Evolutionary conservation across 2,113 vertebrate species (phyloP), one percentile per base, ranked within the genome.

Genomic region (Istiophorus platypterus): DNA sequence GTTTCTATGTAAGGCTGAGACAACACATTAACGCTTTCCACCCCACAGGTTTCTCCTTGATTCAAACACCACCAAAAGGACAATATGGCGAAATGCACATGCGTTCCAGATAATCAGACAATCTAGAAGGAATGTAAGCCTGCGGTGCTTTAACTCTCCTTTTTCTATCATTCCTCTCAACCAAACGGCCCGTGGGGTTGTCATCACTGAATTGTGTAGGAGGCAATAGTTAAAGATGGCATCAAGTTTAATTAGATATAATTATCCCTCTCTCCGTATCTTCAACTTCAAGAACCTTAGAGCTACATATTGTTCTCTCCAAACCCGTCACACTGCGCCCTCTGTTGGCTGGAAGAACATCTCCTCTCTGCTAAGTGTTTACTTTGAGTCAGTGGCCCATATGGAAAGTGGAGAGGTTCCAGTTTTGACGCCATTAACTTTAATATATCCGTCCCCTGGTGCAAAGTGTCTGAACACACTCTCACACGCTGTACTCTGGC

Each of bases 211-310:
- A 73, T 78, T 86, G 75, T 85, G 86, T 78, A 75, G 87, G 80
- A 89, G 82, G 82, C 61, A 70, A 69, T 27, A 18, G 72, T 79
- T 84, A 66, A 84, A 82, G 86, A 89, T 92, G 85, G 88, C 90
- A 90, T 81, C 85, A 80, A 90, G 72, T 85, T 90, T 90, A 93
- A 93, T 92, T 87, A 88, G 85, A 91, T 74, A 77, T 90, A 93
- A 95, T 91, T 90, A 91, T 88, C 77, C 64, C 65, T 78, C 57
- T 89, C 75, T 52, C 49, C 88, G 76, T 77, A 79, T 84, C 81
- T 85, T 69, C 79, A 78, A 56, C 77, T 62, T 91, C 65, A 76
- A 66, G 62, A 80, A 80, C 73, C 56, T 34, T 77, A 80, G 66
- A 76, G 71, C 47, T 45, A 12, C 29, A 72, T 34, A 37, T 24